Evolutionary conservation across 2,888 invertebrate genomes (phyloP).

Genomic region (Brenthis daphne): DNA sequence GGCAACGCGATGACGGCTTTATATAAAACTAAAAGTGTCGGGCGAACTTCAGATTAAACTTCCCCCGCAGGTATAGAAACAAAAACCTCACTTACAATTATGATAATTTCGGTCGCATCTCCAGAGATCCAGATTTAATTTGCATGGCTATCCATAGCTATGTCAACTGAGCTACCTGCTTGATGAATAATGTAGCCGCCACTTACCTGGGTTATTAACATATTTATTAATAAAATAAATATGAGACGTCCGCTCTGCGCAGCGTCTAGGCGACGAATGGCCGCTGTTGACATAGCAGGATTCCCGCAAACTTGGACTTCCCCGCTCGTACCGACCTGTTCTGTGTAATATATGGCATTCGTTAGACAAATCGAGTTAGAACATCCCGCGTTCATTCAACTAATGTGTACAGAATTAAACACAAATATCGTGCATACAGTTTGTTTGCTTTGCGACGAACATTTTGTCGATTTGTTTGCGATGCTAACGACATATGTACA

Average conservation of each 20-base stretch:
- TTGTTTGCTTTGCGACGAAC: constrained; percentile 14
- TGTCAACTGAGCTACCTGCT: constrained; percentile 77
- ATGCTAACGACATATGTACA: constrained; percentile 6
- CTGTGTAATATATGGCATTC: constrained; percentile 78
- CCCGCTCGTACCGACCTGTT: constrained; percentile 60
- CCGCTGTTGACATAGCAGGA: constrained; percentile 63
- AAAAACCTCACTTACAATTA: constrained; percentile 81
- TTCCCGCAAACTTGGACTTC: constrained; percentile 59
- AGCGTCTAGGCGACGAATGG: constrained; percentile 55
- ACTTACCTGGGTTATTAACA: constrained; percentile 79
- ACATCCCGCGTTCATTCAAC: constrained; percentile 71
- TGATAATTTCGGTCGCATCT: constrained; percentile 79
- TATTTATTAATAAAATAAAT: constrained; percentile 83
- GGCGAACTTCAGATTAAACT: constrained; percentile 81
- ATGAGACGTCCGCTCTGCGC: constrained; percentile 66
- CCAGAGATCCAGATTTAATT: constrained; percentile 80
- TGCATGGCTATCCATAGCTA: constrained; percentile 80
- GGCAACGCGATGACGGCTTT: constrained; percentile 73
- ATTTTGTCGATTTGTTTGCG: constrained; percentile 17
- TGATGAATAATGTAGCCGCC: constrained; percentile 79
- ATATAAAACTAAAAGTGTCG: constrained; percentile 80
- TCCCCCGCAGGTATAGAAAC: constrained; percentile 77
- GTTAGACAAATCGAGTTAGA: constrained; percentile 79
- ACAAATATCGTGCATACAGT: constrained; percentile 55
- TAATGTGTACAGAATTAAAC: constrained; percentile 74